Evolutionary conservation across 2,888 invertebrate species (phyloP).

Genomic region (Phymatocera aterrima): DNA sequence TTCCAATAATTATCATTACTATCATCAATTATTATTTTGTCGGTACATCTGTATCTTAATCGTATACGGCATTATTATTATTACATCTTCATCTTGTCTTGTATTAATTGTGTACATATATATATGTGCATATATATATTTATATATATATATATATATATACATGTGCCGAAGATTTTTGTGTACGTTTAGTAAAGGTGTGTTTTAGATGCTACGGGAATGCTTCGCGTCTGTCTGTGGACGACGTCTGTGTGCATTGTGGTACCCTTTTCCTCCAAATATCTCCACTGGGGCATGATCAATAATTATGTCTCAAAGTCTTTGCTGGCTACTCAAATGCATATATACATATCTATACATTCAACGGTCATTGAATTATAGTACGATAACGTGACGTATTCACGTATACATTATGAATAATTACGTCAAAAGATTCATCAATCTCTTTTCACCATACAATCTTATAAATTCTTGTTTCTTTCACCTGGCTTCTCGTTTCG

Average conservation of each 20-base stretch:
- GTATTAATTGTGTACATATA: constrained; percentile 58
- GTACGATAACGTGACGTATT: too few species aligned
- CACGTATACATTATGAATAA: too few species aligned
- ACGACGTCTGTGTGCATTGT: constrained; percentile 73
- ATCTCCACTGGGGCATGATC: constrained; percentile 66
- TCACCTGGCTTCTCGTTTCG: too few species aligned
- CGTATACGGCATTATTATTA: constrained; percentile 13
- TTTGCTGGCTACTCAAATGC: constrained; percentile 64
- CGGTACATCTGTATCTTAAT: background rate
- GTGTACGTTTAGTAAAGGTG: constrained; percentile 70
- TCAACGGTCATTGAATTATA: too few species aligned
- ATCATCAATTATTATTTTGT: background rate
- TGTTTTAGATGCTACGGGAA: constrained; percentile 73
- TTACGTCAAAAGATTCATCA: too few species aligned
- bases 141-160: constrained; percentile 62
- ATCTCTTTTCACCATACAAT: too few species aligned
- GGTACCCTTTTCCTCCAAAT: constrained; percentile 69
- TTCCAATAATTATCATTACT: background rate
- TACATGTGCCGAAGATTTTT: constrained; percentile 65
- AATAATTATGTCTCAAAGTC: constrained; percentile 68
- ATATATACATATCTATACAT: too few species aligned
- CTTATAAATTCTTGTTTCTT: too few species aligned
- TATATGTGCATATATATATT: constrained; percentile 61
- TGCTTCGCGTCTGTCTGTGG: constrained; percentile 72
- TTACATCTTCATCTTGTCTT: constrained; percentile 8